A percentile compares a stretch with the other conserved stretches of the same genome.
phyloP scores from a whole-genome alignment of 2,113 vertebrate species.

The Callionymus lyra region DNA sequence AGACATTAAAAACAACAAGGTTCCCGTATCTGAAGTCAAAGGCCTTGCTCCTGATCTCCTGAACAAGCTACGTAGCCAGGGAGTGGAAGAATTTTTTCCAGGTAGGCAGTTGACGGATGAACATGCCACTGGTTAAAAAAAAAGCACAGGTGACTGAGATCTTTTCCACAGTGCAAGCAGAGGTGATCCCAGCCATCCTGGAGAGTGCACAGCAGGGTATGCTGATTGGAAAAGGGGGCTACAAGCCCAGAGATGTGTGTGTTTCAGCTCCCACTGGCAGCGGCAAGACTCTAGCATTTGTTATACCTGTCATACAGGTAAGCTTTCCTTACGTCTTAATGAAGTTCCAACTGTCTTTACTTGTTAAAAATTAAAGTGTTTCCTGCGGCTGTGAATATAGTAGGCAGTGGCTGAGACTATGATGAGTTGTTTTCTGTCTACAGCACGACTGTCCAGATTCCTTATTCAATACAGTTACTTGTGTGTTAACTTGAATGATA shows the following conservation, averaged over 20 bases:
- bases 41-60: constrained; percentile 69
- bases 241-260: constrained; percentile 81
- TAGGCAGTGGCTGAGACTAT: no score
- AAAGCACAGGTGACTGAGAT: neutral
- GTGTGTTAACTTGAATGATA: no score
- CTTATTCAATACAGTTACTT: no score
- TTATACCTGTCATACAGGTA: constrained; percentile 88
- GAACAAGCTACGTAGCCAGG: constrained; percentile 71
- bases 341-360: no score
- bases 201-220: constrained; percentile 65
- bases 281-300: constrained; percentile 88
- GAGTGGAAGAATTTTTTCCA: constrained; percentile 82
- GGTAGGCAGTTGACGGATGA: constrained; percentile 53
- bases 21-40: constrained; percentile 62
- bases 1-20: constrained; percentile 71
- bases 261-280: constrained; percentile 94
- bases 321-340: constrained; percentile 4
- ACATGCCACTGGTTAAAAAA: neutral
- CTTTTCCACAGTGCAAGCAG: constrained; percentile 74
- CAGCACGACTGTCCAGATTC: no score
- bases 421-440: no score
- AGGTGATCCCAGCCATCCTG: constrained; percentile 86
- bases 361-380: no score
- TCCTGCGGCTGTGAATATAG: no score
- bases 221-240: constrained; percentile 76